Base-by-base conservation (phyloP, 2,888 invertebrate genomes). In the Ditylenchus weischeri region DNA sequence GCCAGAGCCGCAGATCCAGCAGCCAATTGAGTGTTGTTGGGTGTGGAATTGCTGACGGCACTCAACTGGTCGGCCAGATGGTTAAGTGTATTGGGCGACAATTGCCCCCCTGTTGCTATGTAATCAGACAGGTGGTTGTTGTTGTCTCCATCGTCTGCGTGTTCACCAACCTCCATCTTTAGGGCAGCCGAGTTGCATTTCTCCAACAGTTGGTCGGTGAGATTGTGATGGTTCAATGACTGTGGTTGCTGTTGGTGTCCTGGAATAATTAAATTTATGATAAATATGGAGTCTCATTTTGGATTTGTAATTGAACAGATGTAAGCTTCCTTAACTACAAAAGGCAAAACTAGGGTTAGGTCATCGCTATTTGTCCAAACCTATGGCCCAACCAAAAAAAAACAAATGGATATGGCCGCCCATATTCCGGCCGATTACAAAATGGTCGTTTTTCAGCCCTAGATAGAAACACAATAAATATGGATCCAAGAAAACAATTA, bases 171-270 rank as follows among this genome's bases (percentile, higher is more conserved):
- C 29, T 58, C 64, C 47, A 23, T 57, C 29, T 66, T 58, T 66
- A 68, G 66, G 50, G 54, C 54, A 36, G 43, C 59, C 23, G 48
- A 54, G n/a, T 70, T 70, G 62, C 70, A 70, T 58, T 72, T 70
- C 61, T 72, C 66, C 43, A 70, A 65, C 11, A 70, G 65, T 23
- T 72, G 72, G 50, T 70, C 70, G 19, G 54, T 54, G 15, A 54
- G 21, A 10, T 54, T 54, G 10, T 54, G 11, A 15, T 43, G 43
- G 13, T 10, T 13, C 43, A 43, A 8, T 6, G 43, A 43, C 43
- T 43, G 43, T 43, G 11, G 43, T 10, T 43, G 43, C 49, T 69
- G 68, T 64, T 65, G 38, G 10, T 43, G 35, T n/a, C 66, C 68
- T 68, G 21, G 69, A 57, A 43, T 10, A 43, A 6, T 6, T 3